A percentile compares a stretch with the other conserved stretches of the same genome.
phyloP scores from a whole-genome alignment of 2,797 vertebrate genomes.

The Lacerta agilis region DNA sequence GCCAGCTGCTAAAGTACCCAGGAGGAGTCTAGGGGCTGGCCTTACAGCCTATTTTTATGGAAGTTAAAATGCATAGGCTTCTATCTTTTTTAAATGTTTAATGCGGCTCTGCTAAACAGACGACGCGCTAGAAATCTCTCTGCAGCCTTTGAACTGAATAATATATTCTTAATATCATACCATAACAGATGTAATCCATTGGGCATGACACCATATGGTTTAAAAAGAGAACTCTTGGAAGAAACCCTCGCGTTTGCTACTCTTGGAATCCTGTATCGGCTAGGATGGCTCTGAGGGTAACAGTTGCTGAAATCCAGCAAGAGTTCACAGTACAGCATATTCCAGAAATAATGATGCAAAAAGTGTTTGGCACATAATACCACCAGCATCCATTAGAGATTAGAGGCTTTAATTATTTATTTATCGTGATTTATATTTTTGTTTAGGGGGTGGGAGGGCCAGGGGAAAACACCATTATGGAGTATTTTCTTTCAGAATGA shows the following conservation, averaged over 20 bases:
- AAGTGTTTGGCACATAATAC: constrained; percentile 51
- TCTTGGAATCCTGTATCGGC: constrained; percentile 67
- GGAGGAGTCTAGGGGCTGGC: not conserved
- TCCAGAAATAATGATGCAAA: constrained; percentile 62
- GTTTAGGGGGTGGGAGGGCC: too few relatives aligned
- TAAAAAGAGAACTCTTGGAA: constrained; percentile 69
- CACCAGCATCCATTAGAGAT: not conserved
- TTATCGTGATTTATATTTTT: too few relatives aligned
- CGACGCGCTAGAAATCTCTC: constrained; percentile 68
- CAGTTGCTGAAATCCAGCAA: constrained; percentile 70
- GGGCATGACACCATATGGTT: constrained; percentile 71
- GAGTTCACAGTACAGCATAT: constrained; percentile 49
- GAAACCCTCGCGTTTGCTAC: constrained; percentile 69
- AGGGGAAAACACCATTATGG: too few relatives aligned
- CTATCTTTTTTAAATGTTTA: constrained; percentile 60
- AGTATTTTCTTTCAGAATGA: too few relatives aligned
- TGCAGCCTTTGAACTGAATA: constrained; percentile 68
- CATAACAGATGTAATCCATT: constrained; percentile 74
- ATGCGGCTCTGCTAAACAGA: constrained; percentile 55
- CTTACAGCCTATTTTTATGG: constrained; percentile 8
- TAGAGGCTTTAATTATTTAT: too few relatives aligned
- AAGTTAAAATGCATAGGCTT: not conserved
- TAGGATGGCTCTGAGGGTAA: constrained; percentile 63
- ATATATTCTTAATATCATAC: constrained; percentile 72
- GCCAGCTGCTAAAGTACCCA: not conserved